Conservation (phyloP, 2,797 vertebrate genomes). For the Parambassis ranga region DNA sequence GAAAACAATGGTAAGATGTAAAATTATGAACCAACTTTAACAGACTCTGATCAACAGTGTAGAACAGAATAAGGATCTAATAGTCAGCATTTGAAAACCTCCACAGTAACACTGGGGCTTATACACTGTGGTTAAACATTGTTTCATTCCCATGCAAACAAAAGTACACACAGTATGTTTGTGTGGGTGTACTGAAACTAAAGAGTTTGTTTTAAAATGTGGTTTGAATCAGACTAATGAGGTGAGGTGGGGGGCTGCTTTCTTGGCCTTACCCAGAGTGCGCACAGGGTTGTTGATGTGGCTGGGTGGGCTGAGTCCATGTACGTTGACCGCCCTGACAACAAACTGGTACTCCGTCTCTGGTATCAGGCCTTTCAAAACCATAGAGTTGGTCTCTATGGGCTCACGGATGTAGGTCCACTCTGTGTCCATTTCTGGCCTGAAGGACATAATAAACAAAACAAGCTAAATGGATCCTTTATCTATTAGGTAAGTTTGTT, state of each 20-base stretch:
- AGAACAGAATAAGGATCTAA: too few relatives aligned
- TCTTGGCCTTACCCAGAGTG: conserved; percentile 85
- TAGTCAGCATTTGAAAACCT: neutral
- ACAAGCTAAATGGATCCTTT: neutral
- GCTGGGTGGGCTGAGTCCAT: conserved; percentile 86
- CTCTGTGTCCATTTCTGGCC: conserved; percentile 90
- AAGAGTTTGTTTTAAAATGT: conserved; percentile 27
- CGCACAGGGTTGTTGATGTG: conserved; percentile 79
- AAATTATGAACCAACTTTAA: too few relatives aligned
- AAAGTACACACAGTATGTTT: conserved; percentile 8
- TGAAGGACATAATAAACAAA: conserved; percentile 49
- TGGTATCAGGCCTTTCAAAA: conserved; percentile 89
- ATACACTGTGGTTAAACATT: conserved; percentile 7
- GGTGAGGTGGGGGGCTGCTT: neutral
- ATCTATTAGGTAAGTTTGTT: too few relatives aligned
- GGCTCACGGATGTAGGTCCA: conserved; percentile 91
- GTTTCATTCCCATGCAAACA: conserved; percentile 2
- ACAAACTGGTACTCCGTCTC: conserved; percentile 93
- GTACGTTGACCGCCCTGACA: conserved; percentile 84
- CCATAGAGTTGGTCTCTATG: conserved; percentile 91
- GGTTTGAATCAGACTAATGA: conserved; percentile 1
- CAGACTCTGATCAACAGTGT: too few relatives aligned
- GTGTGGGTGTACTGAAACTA: conserved; percentile 8
- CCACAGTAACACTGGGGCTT: neutral
- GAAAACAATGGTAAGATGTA: too few relatives aligned